phyloP scores from a whole-genome alignment of 1,140 invertebrate genomes.

The Drosophila willistoni region DNA sequence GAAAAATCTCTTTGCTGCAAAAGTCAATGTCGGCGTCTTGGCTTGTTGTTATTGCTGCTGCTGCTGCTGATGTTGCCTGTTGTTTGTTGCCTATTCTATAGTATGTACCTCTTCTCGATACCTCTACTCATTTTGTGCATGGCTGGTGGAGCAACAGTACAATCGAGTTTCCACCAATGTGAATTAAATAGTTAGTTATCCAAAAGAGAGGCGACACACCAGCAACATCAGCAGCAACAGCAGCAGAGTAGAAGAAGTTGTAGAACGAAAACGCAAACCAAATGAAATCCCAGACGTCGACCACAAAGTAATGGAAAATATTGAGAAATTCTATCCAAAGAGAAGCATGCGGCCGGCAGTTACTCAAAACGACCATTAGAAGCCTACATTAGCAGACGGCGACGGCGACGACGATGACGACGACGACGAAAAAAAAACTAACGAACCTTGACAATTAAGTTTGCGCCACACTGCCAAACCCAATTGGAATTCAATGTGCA shows the following conservation, averaged over 20 bases:
- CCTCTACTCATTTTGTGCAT: slow-evolving; percentile 58
- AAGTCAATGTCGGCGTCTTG: slow-evolving; percentile 33
- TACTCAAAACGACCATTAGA: slow-evolving; percentile 80
- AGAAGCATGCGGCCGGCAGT: slow-evolving; percentile 47
- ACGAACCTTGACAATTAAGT: slow-evolving; percentile 80
- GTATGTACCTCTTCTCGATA: slow-evolving; percentile 27
- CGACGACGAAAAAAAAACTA: slow-evolving; percentile 63
- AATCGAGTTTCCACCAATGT: slow-evolving; percentile 80
- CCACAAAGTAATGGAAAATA: slow-evolving; percentile 79
- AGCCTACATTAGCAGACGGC: slow-evolving; percentile 72
- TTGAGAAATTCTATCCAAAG: slow-evolving; percentile 70
- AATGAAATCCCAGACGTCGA: slow-evolving; percentile 69
- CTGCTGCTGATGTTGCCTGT: slow-evolving; percentile 8
- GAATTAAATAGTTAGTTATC: slow-evolving; percentile 79
- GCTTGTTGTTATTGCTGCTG: slow-evolving; percentile 50
- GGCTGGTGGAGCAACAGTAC: slow-evolving; percentile 61
- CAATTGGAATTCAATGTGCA: slow-evolving; percentile 80
- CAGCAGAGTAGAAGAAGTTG: slow-evolving; percentile 29
- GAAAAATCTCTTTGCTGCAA: slow-evolving; percentile 39
- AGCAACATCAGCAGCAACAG: background rate
- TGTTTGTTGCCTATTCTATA: slow-evolving; percentile 1
- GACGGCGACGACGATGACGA: slow-evolving; percentile 26
- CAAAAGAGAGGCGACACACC: slow-evolving; percentile 73
- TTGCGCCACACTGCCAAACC: slow-evolving; percentile 77
- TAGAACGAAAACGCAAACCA: slow-evolving; percentile 57